These are phyloP conservation scores for Seriola aureovittata DNA, from an alignment of 2,113 vertebrate species.

Conservation along the genomic window DNA sequence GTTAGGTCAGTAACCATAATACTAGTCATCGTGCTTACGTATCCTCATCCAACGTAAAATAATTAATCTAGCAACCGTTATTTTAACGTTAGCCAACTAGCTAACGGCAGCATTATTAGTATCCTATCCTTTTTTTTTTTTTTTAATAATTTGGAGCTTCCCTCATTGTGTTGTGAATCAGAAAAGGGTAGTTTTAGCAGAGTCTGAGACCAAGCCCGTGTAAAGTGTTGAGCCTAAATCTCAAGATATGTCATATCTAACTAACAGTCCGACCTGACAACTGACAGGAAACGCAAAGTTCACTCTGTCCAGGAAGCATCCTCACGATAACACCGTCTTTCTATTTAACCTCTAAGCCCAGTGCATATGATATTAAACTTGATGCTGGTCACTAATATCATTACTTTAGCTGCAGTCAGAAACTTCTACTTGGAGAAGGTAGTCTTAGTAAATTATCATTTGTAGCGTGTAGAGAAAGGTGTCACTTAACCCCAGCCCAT, in stretches of 20 bases:
- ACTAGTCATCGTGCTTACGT: neutral
- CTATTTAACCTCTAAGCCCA: neutral
- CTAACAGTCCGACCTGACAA: neutral
- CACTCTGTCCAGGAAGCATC: neutral
- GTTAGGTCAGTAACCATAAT: neutral
- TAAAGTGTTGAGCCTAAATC: neutral
- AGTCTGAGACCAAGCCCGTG: neutral
- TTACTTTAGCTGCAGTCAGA: neutral
- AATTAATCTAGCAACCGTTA: conserved; percentile 6
- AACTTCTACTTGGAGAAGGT: neutral
- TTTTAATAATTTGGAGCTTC: neutral
- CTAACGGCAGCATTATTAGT: neutral
- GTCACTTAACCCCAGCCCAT: neutral
- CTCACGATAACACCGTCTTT: neutral
- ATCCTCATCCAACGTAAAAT: neutral
- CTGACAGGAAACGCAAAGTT: neutral
- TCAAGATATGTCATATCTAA: neutral
- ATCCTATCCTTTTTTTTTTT: neutral
- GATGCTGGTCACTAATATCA: neutral
- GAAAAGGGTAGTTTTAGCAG: neutral
- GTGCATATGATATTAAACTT: neutral
- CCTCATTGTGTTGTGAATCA: neutral
- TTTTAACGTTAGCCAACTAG: conserved; percentile 9
- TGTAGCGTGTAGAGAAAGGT: neutral
- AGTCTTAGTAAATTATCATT: neutral